Base-by-base conservation (phyloP, 2,888 invertebrate species). In the Orthosia gothica region DNA sequence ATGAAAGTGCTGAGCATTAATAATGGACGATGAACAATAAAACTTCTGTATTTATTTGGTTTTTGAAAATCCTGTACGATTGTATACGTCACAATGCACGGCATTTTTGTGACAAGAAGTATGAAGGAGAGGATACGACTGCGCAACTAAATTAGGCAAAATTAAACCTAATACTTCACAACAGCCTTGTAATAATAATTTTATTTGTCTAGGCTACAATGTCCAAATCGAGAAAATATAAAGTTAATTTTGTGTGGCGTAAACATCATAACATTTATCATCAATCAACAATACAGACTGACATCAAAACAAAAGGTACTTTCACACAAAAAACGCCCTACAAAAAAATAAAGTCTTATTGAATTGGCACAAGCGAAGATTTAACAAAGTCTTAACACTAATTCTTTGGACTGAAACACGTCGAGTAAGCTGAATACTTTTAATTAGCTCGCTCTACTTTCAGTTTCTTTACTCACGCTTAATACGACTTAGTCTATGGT, bases 401-500 rank as follows among this genome's bases (percentile, higher is more conserved):
- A 82, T 70, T 81, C 54, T 54, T 62, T 62, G 32, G n/a, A 64
- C 50, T 65, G 55, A 54, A 72, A 54, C 67, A 66, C 47, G 40
- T 23, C 70, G 70, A 64, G 47, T 68, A 64, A 79, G 71, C 67
- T 50, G 5, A 54, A 62, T 84, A 86, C 69, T 87, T 85, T 84
- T 82, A 87, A 87, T 85, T 82, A 76, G 85, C 74, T 81, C 32
- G 65, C 61, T 70, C 61, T 45, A 70, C 71, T 80, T 62, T 80
- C 64, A 68, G 70, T 83, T 83, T 76, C 72, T 83, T 59, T 50
- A 58, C 70, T 23, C 54, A 45, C 20, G 32, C 45, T 63, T 40
- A 23, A 3, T n/a, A 23, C 55, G 76, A 50, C 47, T 18, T 13
- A 55, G 40, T 12, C 18, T 54, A 18, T 47, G n/a, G 20, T 61